Percentiles rank a stretch among this genome's conserved stretches.
Evolutionary conservation across 1,140 invertebrate genomes (phyloP).

Genomic region (Trichogramma pretiosum): DNA sequence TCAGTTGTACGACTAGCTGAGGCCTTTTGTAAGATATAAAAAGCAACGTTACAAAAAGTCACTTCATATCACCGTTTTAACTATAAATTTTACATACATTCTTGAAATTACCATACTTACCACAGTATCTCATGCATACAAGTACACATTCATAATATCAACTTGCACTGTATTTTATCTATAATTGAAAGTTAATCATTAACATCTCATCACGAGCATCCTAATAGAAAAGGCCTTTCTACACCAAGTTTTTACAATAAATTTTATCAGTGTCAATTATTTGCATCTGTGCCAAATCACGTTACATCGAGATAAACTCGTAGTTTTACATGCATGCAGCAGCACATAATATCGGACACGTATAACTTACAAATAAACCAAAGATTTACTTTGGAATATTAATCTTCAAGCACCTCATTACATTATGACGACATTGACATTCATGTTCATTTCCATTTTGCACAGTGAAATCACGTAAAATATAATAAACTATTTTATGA

Average conservation of each 20-base stretch:
- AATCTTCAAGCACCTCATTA: no score
- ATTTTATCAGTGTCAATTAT: no score
- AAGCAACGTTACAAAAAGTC: conserved; percentile 18
- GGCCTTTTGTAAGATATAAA: conserved; percentile 26
- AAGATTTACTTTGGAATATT: conserved; percentile 14
- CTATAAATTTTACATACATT: not conserved
- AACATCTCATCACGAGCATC: conserved; percentile 12
- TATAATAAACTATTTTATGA: not conserved
- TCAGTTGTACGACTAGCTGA: conserved; percentile 37
- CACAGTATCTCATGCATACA: conserved; percentile 2
- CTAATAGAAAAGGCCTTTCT: conserved; percentile 31
- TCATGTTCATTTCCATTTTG: not conserved
- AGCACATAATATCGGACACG: conserved; percentile 11
- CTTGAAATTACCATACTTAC: conserved; percentile 3
- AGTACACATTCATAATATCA: conserved; percentile 3
- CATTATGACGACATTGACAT: not conserved
- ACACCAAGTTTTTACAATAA: conserved; percentile 27
- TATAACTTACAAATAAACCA: conserved; percentile 1
- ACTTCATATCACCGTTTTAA: conserved; percentile 14
- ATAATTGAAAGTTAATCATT: no score
- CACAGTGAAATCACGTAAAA: not conserved
- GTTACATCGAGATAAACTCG: conserved; percentile 15
- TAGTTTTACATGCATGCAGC: conserved; percentile 6
- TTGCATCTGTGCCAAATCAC: no score
- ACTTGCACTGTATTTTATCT: not conserved